Evolutionary conservation across 2,797 vertebrate species (phyloP).

Genomic region (Dryobates pubescens): DNA sequence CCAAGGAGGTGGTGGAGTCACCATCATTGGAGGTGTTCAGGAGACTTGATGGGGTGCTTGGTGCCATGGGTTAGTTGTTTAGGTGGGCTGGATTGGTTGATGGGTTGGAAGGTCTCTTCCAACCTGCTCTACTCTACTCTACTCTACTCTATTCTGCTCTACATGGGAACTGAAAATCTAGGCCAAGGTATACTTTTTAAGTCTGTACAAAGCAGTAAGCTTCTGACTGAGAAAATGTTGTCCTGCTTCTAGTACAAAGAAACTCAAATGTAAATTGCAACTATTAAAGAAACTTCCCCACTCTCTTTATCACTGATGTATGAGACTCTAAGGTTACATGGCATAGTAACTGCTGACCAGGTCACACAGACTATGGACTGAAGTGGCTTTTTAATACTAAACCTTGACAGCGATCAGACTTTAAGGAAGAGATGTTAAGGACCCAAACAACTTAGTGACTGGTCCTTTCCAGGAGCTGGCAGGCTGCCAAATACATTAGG

Average conservation of each 20-base stretch:
- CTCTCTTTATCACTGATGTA: neutral
- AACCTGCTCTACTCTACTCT: no score
- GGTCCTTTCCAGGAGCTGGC: neutral
- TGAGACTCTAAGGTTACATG: neutral
- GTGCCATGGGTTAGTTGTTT: no score
- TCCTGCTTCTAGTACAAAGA: neutral
- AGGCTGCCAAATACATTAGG: neutral
- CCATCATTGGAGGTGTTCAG: no score
- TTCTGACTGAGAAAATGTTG: neutral
- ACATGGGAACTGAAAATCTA: neutral
- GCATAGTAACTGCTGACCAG: neutral
- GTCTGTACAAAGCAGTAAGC: neutral
- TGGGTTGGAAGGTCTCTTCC: no score
- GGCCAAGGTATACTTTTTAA: neutral
- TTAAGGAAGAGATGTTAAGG: neutral
- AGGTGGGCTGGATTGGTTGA: no score
- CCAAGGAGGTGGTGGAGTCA: no score
- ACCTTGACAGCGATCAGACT: neutral
- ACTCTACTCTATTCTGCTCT: no score
- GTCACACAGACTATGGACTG: neutral
- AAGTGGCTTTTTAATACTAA: neutral
- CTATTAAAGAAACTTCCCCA: neutral
- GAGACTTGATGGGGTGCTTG: no score
- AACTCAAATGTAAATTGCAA: neutral
- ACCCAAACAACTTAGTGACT: neutral